phyloP scores from a whole-genome alignment of 2,888 invertebrate genomes.

The Drosophila mercatorum region DNA sequence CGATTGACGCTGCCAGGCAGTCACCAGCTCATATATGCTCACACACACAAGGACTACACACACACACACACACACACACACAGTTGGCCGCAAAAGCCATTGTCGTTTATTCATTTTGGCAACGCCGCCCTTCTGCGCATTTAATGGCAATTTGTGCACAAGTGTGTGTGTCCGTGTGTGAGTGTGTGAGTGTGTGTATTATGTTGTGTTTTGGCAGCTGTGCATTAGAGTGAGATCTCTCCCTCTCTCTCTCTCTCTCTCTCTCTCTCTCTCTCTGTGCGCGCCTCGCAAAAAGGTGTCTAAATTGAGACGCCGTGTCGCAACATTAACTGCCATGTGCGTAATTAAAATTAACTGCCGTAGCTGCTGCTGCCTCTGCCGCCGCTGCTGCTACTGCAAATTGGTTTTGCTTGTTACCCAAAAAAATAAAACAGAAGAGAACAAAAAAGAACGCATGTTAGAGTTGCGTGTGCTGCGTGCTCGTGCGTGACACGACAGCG shows the following conservation, averaged over 20 bases:
- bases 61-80: background rate
- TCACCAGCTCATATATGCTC: constrained; percentile 35
- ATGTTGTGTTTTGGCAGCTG: constrained; percentile 14
- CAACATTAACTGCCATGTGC: constrained; percentile 73
- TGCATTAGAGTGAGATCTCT: constrained; percentile 3
- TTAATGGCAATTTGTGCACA: constrained; percentile 73
- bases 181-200: constrained; percentile 14
- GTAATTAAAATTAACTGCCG: constrained; percentile 79
- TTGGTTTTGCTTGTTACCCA: constrained; percentile 73
- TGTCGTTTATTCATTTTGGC: constrained; percentile 72
- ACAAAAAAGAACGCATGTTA: constrained; percentile 20
- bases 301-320: constrained; percentile 78
- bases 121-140: constrained; percentile 49
- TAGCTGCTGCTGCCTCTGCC: constrained; percentile 18
- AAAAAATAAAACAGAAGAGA: constrained; percentile 35
- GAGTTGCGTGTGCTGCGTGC: constrained; percentile 4
- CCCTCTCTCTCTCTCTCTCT: too few relatives aligned
- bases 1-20: constrained; percentile 62
- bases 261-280: background rate
- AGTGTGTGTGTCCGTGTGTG: constrained; percentile 12
- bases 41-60: constrained; percentile 4
- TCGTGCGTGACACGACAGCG: background rate
- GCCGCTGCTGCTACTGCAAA: constrained; percentile 50
- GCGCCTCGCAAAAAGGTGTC: constrained; percentile 67
- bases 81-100: constrained; percentile 63